Conservation (phyloP, 2,797 vertebrate genomes). For the Telmatherina bonti region DNA sequence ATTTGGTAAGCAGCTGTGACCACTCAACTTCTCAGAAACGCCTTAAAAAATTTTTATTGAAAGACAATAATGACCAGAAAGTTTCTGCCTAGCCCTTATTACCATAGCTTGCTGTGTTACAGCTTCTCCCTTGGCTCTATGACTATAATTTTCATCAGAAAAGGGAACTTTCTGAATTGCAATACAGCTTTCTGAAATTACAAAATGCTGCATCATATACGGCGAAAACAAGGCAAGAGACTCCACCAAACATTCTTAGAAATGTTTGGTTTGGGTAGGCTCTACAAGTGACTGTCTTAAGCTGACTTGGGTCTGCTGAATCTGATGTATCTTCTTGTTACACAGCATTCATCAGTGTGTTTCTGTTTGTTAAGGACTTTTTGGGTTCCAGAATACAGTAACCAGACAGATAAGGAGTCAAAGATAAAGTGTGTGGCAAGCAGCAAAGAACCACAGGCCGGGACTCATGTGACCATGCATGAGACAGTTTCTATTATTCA, state of each 20-base stretch:
- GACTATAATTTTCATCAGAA: not conserved
- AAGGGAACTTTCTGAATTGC: not conserved
- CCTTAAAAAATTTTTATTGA: not conserved
- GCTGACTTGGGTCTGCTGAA: not conserved
- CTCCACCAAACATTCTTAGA: not conserved
- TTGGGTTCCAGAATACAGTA: too few relatives aligned
- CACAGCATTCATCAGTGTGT: not conserved
- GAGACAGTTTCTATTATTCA: too few relatives aligned
- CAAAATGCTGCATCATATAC: not conserved
- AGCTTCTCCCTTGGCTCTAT: not conserved
- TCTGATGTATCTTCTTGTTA: not conserved
- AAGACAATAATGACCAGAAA: constrained; percentile 1
- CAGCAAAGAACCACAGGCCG: too few relatives aligned
- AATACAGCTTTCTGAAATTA: not conserved
- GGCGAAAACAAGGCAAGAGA: not conserved
- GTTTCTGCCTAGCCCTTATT: not conserved
- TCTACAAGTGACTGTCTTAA: not conserved
- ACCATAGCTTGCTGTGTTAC: not conserved
- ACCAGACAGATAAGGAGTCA: too few relatives aligned
- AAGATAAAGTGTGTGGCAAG: too few relatives aligned
- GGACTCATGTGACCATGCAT: too few relatives aligned
- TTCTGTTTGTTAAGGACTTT: not conserved
- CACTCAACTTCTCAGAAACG: constrained; percentile 6
- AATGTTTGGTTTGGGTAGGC: not conserved
- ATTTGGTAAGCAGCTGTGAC: not conserved